A percentile compares a stretch with the other conserved stretches of the same genome.
Conservation (phyloP, 2,888 invertebrate species). For the Serrognathus titanus region DNA sequence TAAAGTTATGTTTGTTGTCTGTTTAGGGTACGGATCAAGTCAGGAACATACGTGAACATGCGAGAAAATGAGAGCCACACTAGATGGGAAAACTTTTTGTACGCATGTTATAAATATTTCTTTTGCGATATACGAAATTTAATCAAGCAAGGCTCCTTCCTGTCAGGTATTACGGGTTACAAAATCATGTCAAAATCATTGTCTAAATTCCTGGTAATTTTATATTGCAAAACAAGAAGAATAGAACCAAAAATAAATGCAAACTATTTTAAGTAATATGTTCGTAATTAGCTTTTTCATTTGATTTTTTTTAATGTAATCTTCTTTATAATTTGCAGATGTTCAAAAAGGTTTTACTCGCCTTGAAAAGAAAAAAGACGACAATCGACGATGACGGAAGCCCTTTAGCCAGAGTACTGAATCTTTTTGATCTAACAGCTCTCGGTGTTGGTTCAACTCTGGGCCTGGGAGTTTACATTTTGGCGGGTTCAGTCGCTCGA, state of each 20-base stretch:
- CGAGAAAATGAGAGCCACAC: too few relatives aligned
- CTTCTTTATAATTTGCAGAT: slow-evolving; percentile 9
- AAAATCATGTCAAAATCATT: too few relatives aligned
- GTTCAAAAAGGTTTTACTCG: slow-evolving; percentile 20
- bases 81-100: too few relatives aligned
- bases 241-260: not conserved
- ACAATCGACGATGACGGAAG: slow-evolving; percentile 41
- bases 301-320: not conserved
- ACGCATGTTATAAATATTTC: too few relatives aligned
- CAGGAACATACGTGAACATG: too few relatives aligned
- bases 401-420: slow-evolving; percentile 65
- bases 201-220: too few relatives aligned
- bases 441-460: slow-evolving; percentile 85
- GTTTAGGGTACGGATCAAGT: too few relatives aligned
- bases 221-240: too few relatives aligned
- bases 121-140: too few relatives aligned
- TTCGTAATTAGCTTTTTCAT: not conserved
- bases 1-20: too few relatives aligned
- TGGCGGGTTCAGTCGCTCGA: slow-evolving; percentile 86
- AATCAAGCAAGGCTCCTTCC: too few relatives aligned
- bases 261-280: not conserved
- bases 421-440: slow-evolving; percentile 79
- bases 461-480: slow-evolving; percentile 91
- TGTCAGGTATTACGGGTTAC: too few relatives aligned
- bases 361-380: slow-evolving; percentile 50